Percentiles rank a stretch among this genome's conserved stretches.
phyloP scores from a whole-genome alignment of 37 sponge, comb jelly and placozoan genomes.

The Haliclona indistincta region DNA sequence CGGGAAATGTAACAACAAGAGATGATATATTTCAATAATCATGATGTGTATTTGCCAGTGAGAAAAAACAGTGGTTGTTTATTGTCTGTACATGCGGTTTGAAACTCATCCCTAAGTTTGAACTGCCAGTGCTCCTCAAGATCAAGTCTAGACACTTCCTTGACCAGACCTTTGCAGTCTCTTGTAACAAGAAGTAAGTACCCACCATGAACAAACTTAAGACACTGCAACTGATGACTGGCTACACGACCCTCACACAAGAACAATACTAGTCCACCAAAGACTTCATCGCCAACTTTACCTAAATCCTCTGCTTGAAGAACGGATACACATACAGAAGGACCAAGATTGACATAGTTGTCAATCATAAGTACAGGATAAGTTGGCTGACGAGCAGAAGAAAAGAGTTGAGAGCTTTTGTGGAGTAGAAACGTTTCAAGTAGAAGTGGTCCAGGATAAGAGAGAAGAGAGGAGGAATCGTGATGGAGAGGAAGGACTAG shows the following conservation, averaged over 20 bases:
- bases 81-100: conserved; percentile 76
- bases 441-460: conserved; percentile 75
- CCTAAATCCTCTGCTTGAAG: conserved; percentile 24
- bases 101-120: conserved; percentile 82
- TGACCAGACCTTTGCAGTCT: conserved; percentile 81
- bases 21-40: not conserved
- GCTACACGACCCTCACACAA: conserved; percentile 72
- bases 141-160: conserved; percentile 89
- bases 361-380: conserved; percentile 76
- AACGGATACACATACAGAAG: conserved; percentile 43
- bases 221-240: conserved; percentile 46
- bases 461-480: conserved; percentile 52
- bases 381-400: conserved; percentile 37
- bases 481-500: conserved; percentile 75
- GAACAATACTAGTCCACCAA: conserved; percentile 87
- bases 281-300: not conserved
- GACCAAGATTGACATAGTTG: conserved; percentile 79
- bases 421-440: conserved; percentile 71
- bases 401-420: conserved; percentile 60
- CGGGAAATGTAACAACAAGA: not conserved
- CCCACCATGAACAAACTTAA: conserved; percentile 82
- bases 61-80: conserved; percentile 86
- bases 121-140: conserved; percentile 93
- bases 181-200: conserved; percentile 78
- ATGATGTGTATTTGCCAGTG: conserved; percentile 37